Conservation (phyloP, 2,888 invertebrate species). For the Drosophila mettleri region DNA sequence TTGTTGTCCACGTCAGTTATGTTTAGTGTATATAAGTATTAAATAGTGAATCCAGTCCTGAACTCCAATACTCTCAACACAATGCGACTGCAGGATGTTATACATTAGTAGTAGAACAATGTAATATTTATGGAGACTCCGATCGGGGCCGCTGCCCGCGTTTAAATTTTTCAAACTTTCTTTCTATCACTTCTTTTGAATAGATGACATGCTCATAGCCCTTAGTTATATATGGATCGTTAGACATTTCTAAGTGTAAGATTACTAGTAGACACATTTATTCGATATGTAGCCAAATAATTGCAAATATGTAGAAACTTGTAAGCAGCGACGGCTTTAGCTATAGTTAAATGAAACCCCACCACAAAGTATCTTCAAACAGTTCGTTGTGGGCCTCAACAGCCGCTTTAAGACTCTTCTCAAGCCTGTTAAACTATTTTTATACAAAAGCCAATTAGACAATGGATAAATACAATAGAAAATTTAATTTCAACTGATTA, state of each 20-base stretch:
- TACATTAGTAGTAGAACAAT: constrained; percentile 7
- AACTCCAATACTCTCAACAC: constrained; percentile 35
- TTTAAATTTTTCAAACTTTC: constrained; percentile 4
- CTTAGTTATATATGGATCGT: constrained; percentile 33
- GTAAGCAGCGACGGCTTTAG: constrained; percentile 33
- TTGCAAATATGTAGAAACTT: constrained; percentile 6
- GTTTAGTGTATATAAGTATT: constrained; percentile 38
- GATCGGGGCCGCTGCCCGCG: constrained; percentile 8
- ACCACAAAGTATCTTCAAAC: constrained; percentile 62
- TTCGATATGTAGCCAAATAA: constrained; percentile 15
- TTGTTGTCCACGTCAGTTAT: constrained; percentile 32
- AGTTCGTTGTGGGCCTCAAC: constrained; percentile 46
- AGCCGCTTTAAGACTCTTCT: constrained; percentile 49
- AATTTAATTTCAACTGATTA: constrained; percentile 24
- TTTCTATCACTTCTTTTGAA: background rate
- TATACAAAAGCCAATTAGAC: constrained; percentile 18
- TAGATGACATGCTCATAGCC: constrained; percentile 20
- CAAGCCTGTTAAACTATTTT: constrained; percentile 43
- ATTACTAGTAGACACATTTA: constrained; percentile 18
- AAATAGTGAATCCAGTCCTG: constrained; percentile 36
- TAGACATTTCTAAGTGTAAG: constrained; percentile 46
- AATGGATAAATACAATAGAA: constrained; percentile 30
- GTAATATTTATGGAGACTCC: constrained; percentile 4
- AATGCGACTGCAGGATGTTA: constrained; percentile 19
- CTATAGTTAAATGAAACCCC: constrained; percentile 55